These are phyloP conservation scores for Phylloscopus whistleri DNA, from an alignment of 2,113 vertebrate genomes.

Conservation along the genomic window DNA sequence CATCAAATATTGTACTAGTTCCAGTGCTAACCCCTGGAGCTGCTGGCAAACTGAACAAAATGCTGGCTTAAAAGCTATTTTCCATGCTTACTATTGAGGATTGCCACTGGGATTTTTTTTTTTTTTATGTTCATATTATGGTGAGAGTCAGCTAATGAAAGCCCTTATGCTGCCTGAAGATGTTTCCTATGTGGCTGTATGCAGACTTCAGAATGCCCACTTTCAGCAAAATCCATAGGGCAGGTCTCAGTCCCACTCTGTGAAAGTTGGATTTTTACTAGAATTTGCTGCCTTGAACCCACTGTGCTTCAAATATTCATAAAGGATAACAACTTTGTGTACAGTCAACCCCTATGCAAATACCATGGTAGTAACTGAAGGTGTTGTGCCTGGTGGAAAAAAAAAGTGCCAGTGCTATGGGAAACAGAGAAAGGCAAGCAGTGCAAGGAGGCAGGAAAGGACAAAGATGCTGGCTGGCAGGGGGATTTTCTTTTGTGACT, in stretches of 20 bases:
- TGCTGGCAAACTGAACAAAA: background rate
- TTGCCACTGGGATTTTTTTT: background rate
- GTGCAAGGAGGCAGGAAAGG: background rate
- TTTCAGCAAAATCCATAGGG: background rate
- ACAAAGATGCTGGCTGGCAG: background rate
- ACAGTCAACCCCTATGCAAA: background rate
- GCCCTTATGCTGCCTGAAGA: background rate
- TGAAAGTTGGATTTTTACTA: background rate
- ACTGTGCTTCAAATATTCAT: background rate
- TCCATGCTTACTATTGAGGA: background rate
- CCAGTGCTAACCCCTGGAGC: background rate
- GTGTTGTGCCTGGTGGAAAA: background rate
- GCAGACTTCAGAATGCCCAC: background rate
- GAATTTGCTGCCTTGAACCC: background rate
- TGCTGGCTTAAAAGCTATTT: background rate
- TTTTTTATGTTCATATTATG: background rate
- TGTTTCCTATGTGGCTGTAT: background rate
- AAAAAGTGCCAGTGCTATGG: background rate
- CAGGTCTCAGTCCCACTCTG: background rate
- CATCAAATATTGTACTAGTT: background rate
- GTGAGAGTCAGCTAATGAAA: background rate
- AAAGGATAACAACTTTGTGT: conserved; percentile 1
- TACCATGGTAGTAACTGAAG: background rate
- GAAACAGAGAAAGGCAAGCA: background rate
- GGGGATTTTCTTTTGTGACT: background rate